phyloP scores from a whole-genome alignment of 2,113 vertebrate species.

The Tupaia chinensis region DNA sequence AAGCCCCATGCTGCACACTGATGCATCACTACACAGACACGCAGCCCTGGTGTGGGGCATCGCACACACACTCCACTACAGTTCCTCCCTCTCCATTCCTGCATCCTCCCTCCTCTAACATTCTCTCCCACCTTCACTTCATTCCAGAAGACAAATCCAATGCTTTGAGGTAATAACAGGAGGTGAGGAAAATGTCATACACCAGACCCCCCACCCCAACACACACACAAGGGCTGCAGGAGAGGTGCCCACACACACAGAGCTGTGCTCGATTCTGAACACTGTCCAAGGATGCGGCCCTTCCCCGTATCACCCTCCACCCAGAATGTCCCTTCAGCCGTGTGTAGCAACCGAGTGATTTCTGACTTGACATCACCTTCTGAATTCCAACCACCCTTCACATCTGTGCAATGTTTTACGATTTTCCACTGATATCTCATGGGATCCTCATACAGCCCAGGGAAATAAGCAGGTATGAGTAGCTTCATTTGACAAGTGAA shows the following conservation, averaged over 20 bases:
- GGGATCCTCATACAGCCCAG: not conserved
- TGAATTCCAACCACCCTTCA: not conserved
- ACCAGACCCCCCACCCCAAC: not conserved
- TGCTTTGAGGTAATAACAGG: not conserved
- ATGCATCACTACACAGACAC: not conserved
- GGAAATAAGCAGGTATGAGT: not conserved
- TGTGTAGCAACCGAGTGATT: not conserved
- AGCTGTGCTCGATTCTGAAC: not conserved
- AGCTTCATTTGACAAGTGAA: conserved; percentile 5
- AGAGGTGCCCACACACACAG: not conserved
- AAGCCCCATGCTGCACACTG: not conserved
- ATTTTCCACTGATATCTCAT: not conserved
- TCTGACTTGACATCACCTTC: not conserved
- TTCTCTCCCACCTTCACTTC: not conserved
- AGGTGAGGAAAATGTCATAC: not conserved
- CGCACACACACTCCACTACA: not conserved
- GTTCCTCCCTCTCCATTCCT: not conserved
- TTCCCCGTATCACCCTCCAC: not conserved
- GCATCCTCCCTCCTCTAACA: not conserved
- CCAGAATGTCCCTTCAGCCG: not conserved
- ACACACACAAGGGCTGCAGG: not conserved
- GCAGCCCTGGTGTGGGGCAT: not conserved
- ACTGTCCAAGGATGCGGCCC: not conserved
- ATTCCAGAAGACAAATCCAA: not conserved
- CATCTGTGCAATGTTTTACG: not conserved